Evolutionary conservation across 2,113 vertebrate species (phyloP).

Genomic region (Emydocephalus ijimae): DNA sequence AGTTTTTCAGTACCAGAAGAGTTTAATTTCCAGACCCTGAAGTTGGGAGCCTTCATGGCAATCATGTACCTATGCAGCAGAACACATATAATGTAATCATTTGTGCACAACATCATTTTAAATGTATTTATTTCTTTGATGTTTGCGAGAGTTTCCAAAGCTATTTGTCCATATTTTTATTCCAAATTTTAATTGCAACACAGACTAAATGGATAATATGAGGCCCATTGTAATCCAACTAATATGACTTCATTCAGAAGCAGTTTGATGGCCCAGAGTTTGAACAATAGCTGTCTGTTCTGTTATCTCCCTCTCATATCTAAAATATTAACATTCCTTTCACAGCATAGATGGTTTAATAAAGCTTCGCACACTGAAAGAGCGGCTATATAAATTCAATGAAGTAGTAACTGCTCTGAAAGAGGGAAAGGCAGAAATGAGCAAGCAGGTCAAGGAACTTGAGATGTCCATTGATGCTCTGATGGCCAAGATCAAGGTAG

Average conservation of each 20-base stretch:
- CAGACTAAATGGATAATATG: not conserved
- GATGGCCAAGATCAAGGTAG: slow-evolving; percentile 89
- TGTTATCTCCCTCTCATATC: not conserved
- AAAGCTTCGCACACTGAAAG: slow-evolving; percentile 86
- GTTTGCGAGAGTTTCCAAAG: not conserved
- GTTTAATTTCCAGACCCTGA: not conserved
- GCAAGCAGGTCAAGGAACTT: slow-evolving; percentile 81
- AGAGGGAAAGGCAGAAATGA: slow-evolving; percentile 90
- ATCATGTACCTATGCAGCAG: not conserved
- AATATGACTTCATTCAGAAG: not conserved
- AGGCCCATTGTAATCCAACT: not conserved
- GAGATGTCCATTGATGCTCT: slow-evolving; percentile 81
- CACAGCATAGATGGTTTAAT: slow-evolving; percentile 88
- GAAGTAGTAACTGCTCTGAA: slow-evolving; percentile 88
- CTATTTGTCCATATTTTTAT: not conserved
- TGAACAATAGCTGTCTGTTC: not conserved
- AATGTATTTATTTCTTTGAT: not conserved
- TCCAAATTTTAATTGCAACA: not conserved
- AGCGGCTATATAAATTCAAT: slow-evolving; percentile 83
- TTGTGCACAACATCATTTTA: not conserved
- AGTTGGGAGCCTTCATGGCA: not conserved
- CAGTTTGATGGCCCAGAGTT: not conserved
- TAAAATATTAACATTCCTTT: slow-evolving; percentile 20
- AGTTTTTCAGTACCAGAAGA: not conserved
- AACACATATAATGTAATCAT: not conserved